phyloP scores from a whole-genome alignment of 1,140 invertebrate species.

The Drosophila serrata region DNA sequence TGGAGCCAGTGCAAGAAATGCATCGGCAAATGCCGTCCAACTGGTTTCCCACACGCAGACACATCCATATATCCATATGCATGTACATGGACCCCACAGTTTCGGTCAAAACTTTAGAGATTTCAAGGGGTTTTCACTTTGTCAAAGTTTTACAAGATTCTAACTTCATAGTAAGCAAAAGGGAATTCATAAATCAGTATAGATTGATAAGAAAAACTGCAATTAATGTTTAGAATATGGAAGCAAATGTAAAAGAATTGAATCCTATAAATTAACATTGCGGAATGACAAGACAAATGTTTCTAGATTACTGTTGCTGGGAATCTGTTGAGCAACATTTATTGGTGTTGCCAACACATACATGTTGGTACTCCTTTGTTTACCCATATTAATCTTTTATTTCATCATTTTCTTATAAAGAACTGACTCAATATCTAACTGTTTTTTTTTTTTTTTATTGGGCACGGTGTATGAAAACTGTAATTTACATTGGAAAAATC shows the following conservation, averaged over 20 bases:
- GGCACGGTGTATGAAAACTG: neutral
- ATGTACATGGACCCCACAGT: constrained; percentile 2
- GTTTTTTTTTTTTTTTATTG: too few species aligned
- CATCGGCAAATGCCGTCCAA: constrained; percentile 76
- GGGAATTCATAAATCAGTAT: neutral
- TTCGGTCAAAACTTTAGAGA: constrained; percentile 7
- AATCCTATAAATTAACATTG: too few species aligned
- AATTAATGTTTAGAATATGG: neutral
- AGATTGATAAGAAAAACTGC: neutral
- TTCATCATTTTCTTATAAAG: too few species aligned
- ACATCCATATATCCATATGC: constrained; percentile 10
- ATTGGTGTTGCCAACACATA: neutral
- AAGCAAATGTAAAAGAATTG: neutral
- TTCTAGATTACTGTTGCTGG: too few species aligned
- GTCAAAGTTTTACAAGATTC: neutral
- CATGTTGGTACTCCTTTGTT: too few species aligned
- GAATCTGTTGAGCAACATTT: too few species aligned
- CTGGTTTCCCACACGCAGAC: constrained; percentile 68
- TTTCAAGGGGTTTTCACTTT: neutral
- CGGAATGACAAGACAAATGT: too few species aligned
- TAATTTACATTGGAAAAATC: neutral
- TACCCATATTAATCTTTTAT: too few species aligned
- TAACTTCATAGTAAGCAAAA: neutral
- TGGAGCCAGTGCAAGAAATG: constrained; percentile 27
- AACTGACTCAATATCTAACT: neutral